A percentile compares a stretch with the other conserved stretches of the same genome.
These are phyloP conservation scores for Agrilus cyanescens DNA, from an alignment of 2,888 invertebrate species.

Conservation along the genomic window DNA sequence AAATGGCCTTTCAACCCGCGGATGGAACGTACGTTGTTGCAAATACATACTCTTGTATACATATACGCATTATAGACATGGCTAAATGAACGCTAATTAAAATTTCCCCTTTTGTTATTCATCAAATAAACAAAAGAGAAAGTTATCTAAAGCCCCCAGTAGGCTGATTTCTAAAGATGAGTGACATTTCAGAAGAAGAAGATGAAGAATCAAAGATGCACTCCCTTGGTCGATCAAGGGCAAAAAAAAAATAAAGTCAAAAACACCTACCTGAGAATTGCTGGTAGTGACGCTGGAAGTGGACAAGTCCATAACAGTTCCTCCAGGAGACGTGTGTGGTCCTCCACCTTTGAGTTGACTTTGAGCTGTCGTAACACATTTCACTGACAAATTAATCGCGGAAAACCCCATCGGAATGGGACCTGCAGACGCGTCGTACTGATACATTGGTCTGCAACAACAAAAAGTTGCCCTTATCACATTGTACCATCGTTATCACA, in stretches of 20 bases:
- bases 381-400: conserved; percentile 74
- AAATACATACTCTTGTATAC: too few relatives aligned
- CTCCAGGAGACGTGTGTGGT: conserved; percentile 61
- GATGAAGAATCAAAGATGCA: too few relatives aligned
- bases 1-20: too few relatives aligned
- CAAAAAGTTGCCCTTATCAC: not conserved
- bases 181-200: too few relatives aligned
- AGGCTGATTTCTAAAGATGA: too few relatives aligned
- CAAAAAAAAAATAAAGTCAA: not conserved
- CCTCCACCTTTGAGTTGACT: conserved; percentile 46
- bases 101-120: too few relatives aligned
- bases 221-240: too few relatives aligned
- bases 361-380: conserved; percentile 67
- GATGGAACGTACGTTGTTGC: too few relatives aligned
- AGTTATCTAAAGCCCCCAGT: too few relatives aligned
- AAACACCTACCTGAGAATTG: conserved; percentile 61
- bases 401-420: conserved; percentile 65
- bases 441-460: conserved; percentile 62
- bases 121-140: too few relatives aligned
- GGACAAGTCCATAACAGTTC: conserved; percentile 76
- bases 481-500: conserved; percentile 5
- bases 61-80: too few relatives aligned
- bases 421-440: conserved; percentile 62
- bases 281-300: conserved; percentile 74
- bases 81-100: too few relatives aligned